Conservation (phyloP, 2,797 vertebrate species). For the Uromys caudimaculatus region DNA sequence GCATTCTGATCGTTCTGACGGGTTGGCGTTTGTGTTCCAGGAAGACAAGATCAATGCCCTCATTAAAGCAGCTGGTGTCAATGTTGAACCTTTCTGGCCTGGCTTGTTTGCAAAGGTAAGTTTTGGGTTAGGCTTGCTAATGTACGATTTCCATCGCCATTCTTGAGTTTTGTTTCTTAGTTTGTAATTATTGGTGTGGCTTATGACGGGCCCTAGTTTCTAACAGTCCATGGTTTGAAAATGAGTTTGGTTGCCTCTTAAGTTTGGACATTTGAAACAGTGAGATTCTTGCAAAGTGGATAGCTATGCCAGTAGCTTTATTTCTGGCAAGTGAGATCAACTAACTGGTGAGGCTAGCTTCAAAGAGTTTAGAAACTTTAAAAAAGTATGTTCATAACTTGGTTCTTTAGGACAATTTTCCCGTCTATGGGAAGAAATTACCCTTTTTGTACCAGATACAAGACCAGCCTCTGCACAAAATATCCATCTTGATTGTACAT, state of each 20-base stretch:
- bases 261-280: neutral
- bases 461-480: neutral
- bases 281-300: neutral
- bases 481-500: neutral
- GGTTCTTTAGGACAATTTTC: neutral
- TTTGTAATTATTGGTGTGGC: neutral
- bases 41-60: constrained; percentile 99
- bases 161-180: neutral
- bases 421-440: neutral
- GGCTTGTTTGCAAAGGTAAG: constrained; percentile 97
- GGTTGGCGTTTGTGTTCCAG: constrained; percentile 83
- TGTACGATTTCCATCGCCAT: too few relatives aligned
- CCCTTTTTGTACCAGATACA: neutral
- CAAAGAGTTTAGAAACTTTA: neutral
- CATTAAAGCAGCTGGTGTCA: constrained; percentile 96
- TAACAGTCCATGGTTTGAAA: neutral
- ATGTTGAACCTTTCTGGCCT: constrained; percentile 98
- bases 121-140: neutral
- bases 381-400: neutral
- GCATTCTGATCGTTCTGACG: neutral
- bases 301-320: neutral
- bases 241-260: neutral
- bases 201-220: neutral
- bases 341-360: neutral
- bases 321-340: neutral